phyloP scores from a whole-genome alignment of 2,113 vertebrate species.

The Hydropotes inermis region DNA sequence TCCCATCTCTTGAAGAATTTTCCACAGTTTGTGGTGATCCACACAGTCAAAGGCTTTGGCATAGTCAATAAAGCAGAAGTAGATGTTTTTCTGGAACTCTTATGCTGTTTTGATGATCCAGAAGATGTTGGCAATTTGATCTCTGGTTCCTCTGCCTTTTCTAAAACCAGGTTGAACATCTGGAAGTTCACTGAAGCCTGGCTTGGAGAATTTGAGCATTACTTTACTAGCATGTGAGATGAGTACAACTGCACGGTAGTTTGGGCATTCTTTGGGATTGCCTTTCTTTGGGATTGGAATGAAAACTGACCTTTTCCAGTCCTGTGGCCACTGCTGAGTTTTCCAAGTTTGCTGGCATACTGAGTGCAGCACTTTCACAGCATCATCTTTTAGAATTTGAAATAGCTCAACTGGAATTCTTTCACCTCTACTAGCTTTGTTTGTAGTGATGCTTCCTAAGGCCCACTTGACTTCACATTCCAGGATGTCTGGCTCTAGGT shows the following conservation, averaged over 20 bases:
- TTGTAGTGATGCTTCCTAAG: neutral
- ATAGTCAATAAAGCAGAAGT: neutral
- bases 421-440: neutral
- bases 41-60: neutral
- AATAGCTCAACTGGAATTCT: neutral
- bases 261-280: neutral
- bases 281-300: neutral
- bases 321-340: neutral
- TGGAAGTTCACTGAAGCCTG: neutral
- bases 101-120: neutral
- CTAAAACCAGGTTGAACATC: neutral
- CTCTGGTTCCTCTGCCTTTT: neutral
- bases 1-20: neutral
- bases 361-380: neutral
- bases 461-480: neutral
- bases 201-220: neutral
- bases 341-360: neutral
- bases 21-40: neutral
- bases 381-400: neutral
- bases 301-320: neutral
- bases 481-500: neutral
- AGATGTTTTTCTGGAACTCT: neutral
- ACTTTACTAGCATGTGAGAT: neutral
- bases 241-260: fast-evolving
- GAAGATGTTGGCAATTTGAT: neutral